A percentile compares a stretch with the other conserved stretches of the same genome.
Conservation (phyloP, 1,140 invertebrate species). For the Aphidius gifuensis region DNA sequence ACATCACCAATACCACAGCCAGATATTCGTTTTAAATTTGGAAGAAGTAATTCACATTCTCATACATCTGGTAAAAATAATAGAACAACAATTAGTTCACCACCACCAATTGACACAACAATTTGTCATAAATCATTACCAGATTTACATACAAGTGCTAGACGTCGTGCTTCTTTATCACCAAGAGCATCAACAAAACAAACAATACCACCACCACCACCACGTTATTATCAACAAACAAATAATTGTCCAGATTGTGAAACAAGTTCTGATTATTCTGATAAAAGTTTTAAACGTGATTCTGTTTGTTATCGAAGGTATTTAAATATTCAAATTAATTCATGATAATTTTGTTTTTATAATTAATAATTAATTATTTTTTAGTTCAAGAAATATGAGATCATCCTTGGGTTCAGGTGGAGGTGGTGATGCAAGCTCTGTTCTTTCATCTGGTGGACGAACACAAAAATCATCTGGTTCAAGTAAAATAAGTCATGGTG, state of each 20-base stretch:
- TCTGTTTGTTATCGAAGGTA: constrained; percentile 49
- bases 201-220: constrained; percentile 30
- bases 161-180: constrained; percentile 55
- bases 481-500: constrained; percentile 53
- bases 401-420: constrained; percentile 48
- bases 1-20: constrained; percentile 2
- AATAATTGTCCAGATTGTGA: constrained; percentile 49
- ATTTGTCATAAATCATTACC: constrained; percentile 79
- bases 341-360: background rate
- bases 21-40: constrained; percentile 50
- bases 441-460: constrained; percentile 50
- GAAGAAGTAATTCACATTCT: constrained; percentile 67
- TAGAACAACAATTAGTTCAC: constrained; percentile 42
- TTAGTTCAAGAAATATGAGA: constrained; percentile 49
- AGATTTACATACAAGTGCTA: constrained; percentile 70
- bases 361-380: constrained; percentile 1
- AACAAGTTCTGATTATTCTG: constrained; percentile 53
- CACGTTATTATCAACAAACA: constrained; percentile 34
- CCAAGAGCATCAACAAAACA: constrained; percentile 48
- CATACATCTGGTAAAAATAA: constrained; percentile 53
- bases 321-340: background rate
- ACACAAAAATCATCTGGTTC: constrained; percentile 54
- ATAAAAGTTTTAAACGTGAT: constrained; percentile 51
- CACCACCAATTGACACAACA: constrained; percentile 42
- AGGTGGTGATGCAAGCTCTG: constrained; percentile 50